Conservation (phyloP, 2,797 vertebrate genomes). For the Pantherophis alleghaniensis region DNA sequence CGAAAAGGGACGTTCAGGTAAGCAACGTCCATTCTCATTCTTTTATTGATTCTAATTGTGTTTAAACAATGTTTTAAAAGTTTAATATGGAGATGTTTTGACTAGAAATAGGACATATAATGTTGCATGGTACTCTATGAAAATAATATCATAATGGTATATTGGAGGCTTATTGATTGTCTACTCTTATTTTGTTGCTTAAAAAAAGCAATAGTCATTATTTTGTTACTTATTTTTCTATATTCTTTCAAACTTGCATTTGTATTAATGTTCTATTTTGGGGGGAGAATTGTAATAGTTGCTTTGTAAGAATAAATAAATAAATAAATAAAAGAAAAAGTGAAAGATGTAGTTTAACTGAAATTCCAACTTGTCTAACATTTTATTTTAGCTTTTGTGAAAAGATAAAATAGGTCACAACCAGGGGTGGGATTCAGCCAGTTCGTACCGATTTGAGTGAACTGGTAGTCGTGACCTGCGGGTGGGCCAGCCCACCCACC, state of each 20-base stretch:
- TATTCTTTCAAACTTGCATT: neutral
- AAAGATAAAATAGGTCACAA: neutral
- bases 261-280: neutral
- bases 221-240: neutral
- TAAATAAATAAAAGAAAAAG: neutral
- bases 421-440: too few relatives aligned
- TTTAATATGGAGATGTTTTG: neutral
- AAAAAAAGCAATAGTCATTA: neutral
- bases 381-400: neutral
- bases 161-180: neutral
- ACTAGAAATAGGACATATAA: neutral
- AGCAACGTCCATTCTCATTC: neutral
- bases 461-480: too few relatives aligned
- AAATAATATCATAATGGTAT: neutral
- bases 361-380: neutral
- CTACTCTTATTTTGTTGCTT: neutral
- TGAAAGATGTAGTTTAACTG: neutral
- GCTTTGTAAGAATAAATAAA: neutral
- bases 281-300: neutral
- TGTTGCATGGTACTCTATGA: neutral
- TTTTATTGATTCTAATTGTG: neutral
- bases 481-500: too few relatives aligned
- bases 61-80: neutral
- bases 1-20: too few relatives aligned
- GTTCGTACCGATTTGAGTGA: too few relatives aligned